A percentile compares a stretch with the other conserved stretches of the same genome.
phyloP scores from a whole-genome alignment of 2,113 vertebrate genomes.

The Columba janthina region DNA sequence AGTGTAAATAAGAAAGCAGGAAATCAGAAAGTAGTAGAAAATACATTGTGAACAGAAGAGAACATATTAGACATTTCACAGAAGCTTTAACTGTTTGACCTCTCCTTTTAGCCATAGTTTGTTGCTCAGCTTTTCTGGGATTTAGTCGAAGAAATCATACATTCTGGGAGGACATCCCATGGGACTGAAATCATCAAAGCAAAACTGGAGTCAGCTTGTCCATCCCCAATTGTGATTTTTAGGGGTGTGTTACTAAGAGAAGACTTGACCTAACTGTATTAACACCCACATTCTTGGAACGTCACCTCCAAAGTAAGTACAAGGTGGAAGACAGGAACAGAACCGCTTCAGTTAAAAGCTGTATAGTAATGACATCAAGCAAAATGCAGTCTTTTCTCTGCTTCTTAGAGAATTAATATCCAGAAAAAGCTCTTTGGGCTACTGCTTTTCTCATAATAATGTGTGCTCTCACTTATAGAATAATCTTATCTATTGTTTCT shows the following conservation, averaged over 20 bases:
- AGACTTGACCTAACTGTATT: background rate
- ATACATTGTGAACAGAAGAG: background rate
- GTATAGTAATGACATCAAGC: background rate
- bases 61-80: background rate
- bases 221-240: slow-evolving; percentile 7
- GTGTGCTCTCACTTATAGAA: background rate
- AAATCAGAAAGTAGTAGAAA: slow-evolving; percentile 4
- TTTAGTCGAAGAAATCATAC: background rate
- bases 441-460: background rate
- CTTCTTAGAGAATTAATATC: background rate
- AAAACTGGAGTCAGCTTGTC: background rate
- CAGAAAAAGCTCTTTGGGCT: background rate
- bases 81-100: background rate
- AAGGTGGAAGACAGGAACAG: background rate
- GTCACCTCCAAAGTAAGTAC: background rate
- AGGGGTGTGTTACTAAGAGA: background rate
- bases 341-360: background rate
- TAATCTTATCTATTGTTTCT: slow-evolving; percentile 39
- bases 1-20: background rate
- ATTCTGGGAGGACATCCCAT: background rate
- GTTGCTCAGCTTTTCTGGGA: background rate
- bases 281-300: background rate
- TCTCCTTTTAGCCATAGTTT: background rate
- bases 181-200: background rate
- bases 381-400: background rate